A percentile compares a stretch with the other conserved stretches of the same genome.
Evolutionary conservation across 2,888 invertebrate species (phyloP).

Genomic region (Nephrocerus scutellatus): DNA sequence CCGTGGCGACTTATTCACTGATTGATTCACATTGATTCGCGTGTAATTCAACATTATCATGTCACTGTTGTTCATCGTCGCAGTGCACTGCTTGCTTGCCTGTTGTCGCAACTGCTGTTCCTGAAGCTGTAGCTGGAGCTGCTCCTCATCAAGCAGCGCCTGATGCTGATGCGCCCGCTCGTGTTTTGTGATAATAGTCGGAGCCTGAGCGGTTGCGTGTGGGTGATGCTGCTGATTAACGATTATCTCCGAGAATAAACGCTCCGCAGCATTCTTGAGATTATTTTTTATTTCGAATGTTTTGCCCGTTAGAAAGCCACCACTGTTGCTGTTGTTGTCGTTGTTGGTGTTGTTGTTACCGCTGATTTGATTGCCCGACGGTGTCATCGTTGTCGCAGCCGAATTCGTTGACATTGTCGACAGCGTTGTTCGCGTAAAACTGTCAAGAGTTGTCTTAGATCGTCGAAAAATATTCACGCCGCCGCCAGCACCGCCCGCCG

Average conservation of each 20-base stretch:
- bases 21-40: conserved; percentile 34
- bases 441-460: conserved; percentile 42
- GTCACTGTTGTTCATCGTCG: not conserved
- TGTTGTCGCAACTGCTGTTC: conserved; percentile 20
- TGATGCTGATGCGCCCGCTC: conserved; percentile 37
- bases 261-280: conserved; percentile 45
- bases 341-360: conserved; percentile 14
- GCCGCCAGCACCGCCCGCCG: conserved; percentile 3
- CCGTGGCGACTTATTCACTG: conserved; percentile 9
- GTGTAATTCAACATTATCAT: conserved; percentile 30
- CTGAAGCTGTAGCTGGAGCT: conserved; percentile 23
- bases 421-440: conserved; percentile 27
- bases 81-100: conserved; percentile 18
- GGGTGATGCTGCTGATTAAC: conserved; percentile 41
- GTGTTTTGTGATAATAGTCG: conserved; percentile 38
- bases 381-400: conserved; percentile 14
- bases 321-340: conserved; percentile 12
- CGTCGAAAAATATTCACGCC: conserved; percentile 34
- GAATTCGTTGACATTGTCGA: conserved; percentile 20
- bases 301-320: conserved; percentile 33
- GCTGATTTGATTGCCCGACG: conserved; percentile 11
- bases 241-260: conserved; percentile 45
- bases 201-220: conserved; percentile 21
- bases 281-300: conserved; percentile 45
- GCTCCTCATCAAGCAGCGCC: conserved; percentile 31